phyloP scores from a whole-genome alignment of 2,797 vertebrate genomes.

The Hozukius guyotensis region DNA sequence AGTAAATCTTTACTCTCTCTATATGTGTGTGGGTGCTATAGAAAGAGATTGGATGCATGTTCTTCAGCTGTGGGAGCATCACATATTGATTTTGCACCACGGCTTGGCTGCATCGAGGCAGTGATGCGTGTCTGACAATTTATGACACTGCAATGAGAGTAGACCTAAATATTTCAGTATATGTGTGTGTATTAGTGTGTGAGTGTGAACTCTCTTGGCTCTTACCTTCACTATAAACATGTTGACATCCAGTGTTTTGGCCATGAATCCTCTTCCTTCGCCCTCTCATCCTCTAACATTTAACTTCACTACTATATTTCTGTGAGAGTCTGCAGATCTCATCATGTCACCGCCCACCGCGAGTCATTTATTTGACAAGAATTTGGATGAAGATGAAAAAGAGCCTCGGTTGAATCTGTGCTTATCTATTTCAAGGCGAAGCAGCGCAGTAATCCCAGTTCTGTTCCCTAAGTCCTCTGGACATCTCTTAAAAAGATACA shows the following conservation, averaged over 20 bases:
- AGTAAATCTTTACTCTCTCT: conserved; percentile 12
- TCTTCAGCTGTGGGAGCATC: conserved; percentile 25
- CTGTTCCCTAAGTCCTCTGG: conserved; percentile 40
- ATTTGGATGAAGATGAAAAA: conserved; percentile 55
- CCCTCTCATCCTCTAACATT: conserved; percentile 6
- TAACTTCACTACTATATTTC: conserved; percentile 34
- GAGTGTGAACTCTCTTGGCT: neutral
- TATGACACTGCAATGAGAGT: conserved; percentile 47
- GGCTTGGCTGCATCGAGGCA: conserved; percentile 37
- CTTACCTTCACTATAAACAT: neutral
- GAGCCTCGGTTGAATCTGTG: conserved; percentile 47
- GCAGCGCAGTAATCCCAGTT: conserved; percentile 46
- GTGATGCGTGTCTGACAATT: conserved; percentile 60
- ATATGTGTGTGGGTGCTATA: neutral
- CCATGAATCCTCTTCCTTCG: neutral
- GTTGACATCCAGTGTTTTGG: conserved; percentile 9
- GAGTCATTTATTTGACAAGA: conserved; percentile 61
- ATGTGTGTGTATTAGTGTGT: neutral
- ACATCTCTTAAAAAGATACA: conserved; percentile 33
- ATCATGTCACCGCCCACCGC: conserved; percentile 42
- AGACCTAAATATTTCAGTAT: conserved; percentile 57
- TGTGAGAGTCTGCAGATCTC: conserved; percentile 46
- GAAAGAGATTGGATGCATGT: conserved; percentile 22
- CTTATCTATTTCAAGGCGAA: conserved; percentile 59
- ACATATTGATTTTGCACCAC: conserved; percentile 68